phyloP scores from a whole-genome alignment of 2,797 vertebrate species.

The Danio choprae region DNA sequence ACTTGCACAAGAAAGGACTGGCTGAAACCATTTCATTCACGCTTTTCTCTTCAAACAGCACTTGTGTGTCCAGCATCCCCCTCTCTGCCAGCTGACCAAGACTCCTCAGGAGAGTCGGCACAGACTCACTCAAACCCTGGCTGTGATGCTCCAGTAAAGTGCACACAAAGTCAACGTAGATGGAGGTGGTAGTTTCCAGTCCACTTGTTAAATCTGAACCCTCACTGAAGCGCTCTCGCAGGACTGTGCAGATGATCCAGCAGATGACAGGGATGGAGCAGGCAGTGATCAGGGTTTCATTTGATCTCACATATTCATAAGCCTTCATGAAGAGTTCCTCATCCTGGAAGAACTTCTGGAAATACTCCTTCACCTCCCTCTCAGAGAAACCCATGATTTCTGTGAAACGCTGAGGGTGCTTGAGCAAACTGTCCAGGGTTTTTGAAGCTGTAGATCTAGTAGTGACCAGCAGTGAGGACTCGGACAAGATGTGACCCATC shows the following conservation, averaged over 20 bases:
- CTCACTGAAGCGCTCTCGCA: slow-evolving; percentile 20
- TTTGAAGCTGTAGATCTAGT: slow-evolving; percentile 42
- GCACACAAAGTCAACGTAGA: slow-evolving; percentile 50
- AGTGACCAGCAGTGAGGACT: slow-evolving; percentile 38
- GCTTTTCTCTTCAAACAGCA: slow-evolving; percentile 36
- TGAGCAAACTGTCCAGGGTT: slow-evolving; percentile 21
- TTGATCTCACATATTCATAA: slow-evolving; percentile 2
- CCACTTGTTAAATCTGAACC: background rate
- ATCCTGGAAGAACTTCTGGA: slow-evolving; percentile 35
- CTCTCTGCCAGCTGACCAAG: slow-evolving; percentile 50
- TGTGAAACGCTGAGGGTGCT: slow-evolving; percentile 40
- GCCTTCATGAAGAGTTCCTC: slow-evolving; percentile 19
- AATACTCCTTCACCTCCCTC: slow-evolving; percentile 42
- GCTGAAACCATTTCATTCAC: background rate
- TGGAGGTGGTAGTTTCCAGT: slow-evolving; percentile 45
- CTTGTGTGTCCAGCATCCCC: slow-evolving; percentile 33
- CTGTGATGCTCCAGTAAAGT: slow-evolving; percentile 49
- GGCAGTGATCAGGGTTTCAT: slow-evolving; percentile 39
- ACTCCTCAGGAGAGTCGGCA: slow-evolving; percentile 23
- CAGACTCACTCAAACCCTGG: slow-evolving; percentile 10
- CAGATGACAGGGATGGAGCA: slow-evolving; percentile 54
- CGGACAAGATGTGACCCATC: slow-evolving; percentile 4
- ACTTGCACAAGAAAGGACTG: slow-evolving; percentile 50
- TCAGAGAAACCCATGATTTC: slow-evolving; percentile 51
- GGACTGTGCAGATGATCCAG: slow-evolving; percentile 47